These are phyloP conservation scores for Exocentrus adspersus DNA, from an alignment of 2,888 invertebrate genomes.

Conservation along the genomic window DNA sequence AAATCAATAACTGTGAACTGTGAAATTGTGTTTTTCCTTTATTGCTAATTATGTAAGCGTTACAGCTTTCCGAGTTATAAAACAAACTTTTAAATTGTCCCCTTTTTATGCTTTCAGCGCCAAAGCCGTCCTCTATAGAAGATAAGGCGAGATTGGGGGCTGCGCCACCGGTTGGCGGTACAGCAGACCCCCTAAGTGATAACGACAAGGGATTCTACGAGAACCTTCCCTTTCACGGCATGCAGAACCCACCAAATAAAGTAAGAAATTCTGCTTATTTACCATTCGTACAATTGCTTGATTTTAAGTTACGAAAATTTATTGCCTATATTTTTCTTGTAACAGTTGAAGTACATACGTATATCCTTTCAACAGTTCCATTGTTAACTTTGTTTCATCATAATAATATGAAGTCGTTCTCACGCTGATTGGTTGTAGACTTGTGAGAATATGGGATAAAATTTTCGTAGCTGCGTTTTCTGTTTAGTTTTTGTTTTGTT, in stretches of 20 bases:
- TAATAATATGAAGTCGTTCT: too few species aligned
- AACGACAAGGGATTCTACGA: conserved; percentile 89
- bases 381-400: too few species aligned
- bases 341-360: too few species aligned
- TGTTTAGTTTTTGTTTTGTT: conserved; percentile 49
- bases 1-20: conserved; percentile 23
- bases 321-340: too few species aligned
- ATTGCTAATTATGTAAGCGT: conserved; percentile 39
- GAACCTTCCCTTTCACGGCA: conserved; percentile 94
- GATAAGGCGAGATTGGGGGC: conserved; percentile 65
- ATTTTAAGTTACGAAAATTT: conserved; percentile 6
- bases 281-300: background rate
- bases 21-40: conserved; percentile 29
- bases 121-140: conserved; percentile 66
- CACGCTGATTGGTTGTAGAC: too few species aligned
- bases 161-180: conserved; percentile 63
- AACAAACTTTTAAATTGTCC: conserved; percentile 35
- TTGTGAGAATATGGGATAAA: background rate
- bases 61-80: conserved; percentile 30
- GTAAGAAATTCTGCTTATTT: conserved; percentile 65
- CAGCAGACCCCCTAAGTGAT: conserved; percentile 77
- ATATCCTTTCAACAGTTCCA: too few species aligned
- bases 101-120: conserved; percentile 57
- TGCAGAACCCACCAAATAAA: conserved; percentile 94
- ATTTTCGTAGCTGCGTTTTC: conserved; percentile 3